Percentiles rank a stretch among this genome's conserved stretches.
Conservation (phyloP, 2,888 invertebrate genomes). For the Julus scanicus region DNA sequence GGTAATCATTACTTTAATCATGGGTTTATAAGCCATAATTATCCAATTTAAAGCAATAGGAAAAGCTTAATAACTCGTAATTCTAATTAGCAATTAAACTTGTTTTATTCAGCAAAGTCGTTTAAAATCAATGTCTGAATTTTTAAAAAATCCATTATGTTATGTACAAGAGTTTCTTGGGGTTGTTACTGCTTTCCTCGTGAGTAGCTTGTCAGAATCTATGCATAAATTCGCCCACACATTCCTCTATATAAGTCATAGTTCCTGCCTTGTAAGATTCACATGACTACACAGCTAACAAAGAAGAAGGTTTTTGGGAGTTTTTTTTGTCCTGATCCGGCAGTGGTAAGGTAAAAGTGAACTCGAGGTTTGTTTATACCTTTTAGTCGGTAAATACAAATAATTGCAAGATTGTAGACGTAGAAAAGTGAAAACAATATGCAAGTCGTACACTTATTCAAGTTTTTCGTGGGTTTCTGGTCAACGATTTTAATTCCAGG, state of each 20-base stretch:
- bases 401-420: background rate
- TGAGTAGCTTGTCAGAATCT: background rate
- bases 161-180: background rate
- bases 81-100: background rate
- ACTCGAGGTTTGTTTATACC: background rate
- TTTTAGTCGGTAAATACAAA: background rate
- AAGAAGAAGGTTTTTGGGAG: background rate
- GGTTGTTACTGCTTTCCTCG: background rate
- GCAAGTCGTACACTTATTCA: background rate
- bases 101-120: background rate
- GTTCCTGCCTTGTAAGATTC: conserved; percentile 6
- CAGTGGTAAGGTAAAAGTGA: background rate
- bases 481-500: background rate
- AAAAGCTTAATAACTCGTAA: background rate
- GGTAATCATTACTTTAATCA: background rate
- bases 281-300: conserved; percentile 9
- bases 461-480: background rate
- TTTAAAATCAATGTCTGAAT: background rate
- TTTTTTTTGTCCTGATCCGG: background rate
- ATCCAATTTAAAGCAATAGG: background rate
- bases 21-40: background rate
- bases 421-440: background rate
- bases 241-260: background rate
- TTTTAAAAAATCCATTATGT: background rate
- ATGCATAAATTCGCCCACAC: background rate